phyloP scores from a whole-genome alignment of 2,888 invertebrate species.

The Platycheirus albimanus region DNA sequence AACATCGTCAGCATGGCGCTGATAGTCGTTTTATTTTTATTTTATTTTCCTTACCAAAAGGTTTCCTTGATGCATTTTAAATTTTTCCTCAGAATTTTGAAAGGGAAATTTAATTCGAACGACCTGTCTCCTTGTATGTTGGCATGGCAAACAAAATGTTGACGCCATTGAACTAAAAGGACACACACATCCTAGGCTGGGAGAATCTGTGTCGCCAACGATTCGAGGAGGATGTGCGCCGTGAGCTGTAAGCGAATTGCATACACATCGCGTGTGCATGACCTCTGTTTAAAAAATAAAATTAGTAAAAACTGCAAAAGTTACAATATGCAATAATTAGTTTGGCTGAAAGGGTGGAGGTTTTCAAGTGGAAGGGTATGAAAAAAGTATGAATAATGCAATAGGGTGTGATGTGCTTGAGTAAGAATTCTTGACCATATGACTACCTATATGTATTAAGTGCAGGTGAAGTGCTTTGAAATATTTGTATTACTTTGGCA shows the following conservation, averaged over 20 bases:
- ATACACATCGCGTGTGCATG: slow-evolving; percentile 46
- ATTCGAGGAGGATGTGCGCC: slow-evolving; percentile 23
- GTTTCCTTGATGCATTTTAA: slow-evolving; percentile 54
- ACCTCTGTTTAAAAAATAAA: slow-evolving; percentile 19
- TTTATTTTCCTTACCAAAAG: slow-evolving; percentile 3
- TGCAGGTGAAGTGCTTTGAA: neutral
- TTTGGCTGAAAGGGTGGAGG: neutral
- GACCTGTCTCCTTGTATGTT: slow-evolving; percentile 45
- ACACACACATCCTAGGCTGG: slow-evolving; percentile 28
- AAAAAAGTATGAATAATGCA: slow-evolving; percentile 1
- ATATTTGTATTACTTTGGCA: slow-evolving; percentile 11
- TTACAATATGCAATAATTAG: slow-evolving; percentile 68
- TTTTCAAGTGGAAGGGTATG: neutral
- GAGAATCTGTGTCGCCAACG: slow-evolving; percentile 52
- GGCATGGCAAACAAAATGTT: slow-evolving; percentile 16
- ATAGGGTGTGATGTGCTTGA: neutral
- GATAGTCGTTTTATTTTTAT: slow-evolving; percentile 18
- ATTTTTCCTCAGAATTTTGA: slow-evolving; percentile 44
- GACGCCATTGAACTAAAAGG: slow-evolving; percentile 36
- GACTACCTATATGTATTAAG: neutral
- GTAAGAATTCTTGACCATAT: slow-evolving; percentile 8
- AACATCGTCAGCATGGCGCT: slow-evolving; percentile 37
- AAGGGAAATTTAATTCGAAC: slow-evolving; percentile 70
- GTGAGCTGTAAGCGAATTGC: slow-evolving; percentile 1
- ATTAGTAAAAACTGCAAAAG: slow-evolving; percentile 42